These are phyloP conservation scores for Vanessa tameamea DNA, from an alignment of 1,140 invertebrate species.

Conservation along the genomic window DNA sequence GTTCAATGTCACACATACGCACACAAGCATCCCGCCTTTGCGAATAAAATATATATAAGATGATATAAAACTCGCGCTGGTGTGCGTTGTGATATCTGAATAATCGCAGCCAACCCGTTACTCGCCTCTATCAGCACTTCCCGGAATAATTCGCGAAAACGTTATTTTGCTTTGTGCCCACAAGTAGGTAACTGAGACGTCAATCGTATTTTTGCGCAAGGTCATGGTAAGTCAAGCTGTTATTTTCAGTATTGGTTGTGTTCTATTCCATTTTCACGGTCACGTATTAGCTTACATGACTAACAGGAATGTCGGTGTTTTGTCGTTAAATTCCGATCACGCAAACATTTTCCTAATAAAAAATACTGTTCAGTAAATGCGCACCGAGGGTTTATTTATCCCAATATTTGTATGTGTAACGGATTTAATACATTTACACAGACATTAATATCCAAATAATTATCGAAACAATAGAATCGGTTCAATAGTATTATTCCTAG, in stretches of 20 bases:
- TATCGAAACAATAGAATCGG: neutral
- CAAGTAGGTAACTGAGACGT: slow-evolving; percentile 44
- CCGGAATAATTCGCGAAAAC: slow-evolving; percentile 77
- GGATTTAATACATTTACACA: too few relatives aligned
- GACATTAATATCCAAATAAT: too few relatives aligned
- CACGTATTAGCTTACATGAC: slow-evolving; percentile 30
- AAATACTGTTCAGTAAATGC: neutral
- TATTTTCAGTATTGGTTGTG: slow-evolving; percentile 52
- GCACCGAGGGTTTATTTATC: neutral
- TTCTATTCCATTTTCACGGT: slow-evolving; percentile 30
- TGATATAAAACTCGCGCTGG: slow-evolving; percentile 25
- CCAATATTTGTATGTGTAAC: too few relatives aligned
- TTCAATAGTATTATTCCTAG: slow-evolving; percentile 2
- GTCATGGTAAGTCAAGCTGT: slow-evolving; percentile 66
- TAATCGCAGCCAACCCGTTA: slow-evolving; percentile 74
- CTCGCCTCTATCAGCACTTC: slow-evolving; percentile 74
- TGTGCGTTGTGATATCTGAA: slow-evolving; percentile 64
- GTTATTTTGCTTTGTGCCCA: slow-evolving; percentile 62
- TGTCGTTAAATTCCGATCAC: neutral
- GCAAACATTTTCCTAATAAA: slow-evolving; percentile 5
- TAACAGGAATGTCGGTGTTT: slow-evolving; percentile 1
- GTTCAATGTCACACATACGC: slow-evolving; percentile 77
- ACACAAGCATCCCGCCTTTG: slow-evolving; percentile 41
- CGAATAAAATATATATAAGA: slow-evolving; percentile 33
- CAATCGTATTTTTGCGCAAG: slow-evolving; percentile 69